Percentiles rank a stretch among this genome's conserved stretches.
Conservation (phyloP, 1,140 invertebrate genomes). For the Drosophila pallidifrons region DNA sequence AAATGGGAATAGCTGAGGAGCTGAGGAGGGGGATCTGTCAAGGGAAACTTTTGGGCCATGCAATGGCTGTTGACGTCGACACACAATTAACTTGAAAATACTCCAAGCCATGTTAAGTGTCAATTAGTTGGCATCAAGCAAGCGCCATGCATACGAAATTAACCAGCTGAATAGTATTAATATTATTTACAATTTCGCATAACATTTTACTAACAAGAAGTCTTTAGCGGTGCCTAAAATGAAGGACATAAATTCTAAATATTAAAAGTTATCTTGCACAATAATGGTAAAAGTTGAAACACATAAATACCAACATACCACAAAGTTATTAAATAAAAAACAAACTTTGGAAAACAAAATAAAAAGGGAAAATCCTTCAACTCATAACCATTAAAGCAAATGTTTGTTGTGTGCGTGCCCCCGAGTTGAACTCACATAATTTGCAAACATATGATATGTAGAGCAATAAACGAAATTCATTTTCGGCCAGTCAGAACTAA, state of each 20-base stretch:
- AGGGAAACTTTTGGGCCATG: conserved; percentile 5
- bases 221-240: background rate
- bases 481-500: conserved; percentile 44
- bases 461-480: conserved; percentile 45
- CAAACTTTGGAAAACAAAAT: conserved; percentile 25
- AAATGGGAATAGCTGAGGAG: conserved; percentile 3
- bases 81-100: conserved; percentile 81
- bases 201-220: conserved; percentile 14
- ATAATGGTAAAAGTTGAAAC: conserved; percentile 24
- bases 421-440: conserved; percentile 73
- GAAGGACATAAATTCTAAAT: conserved; percentile 5
- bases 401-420: conserved; percentile 52
- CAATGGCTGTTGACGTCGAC: conserved; percentile 64
- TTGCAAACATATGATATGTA: conserved; percentile 55
- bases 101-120: conserved; percentile 78
- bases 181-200: conserved; percentile 47
- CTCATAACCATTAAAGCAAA: conserved; percentile 32
- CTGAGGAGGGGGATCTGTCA: background rate
- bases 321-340: conserved; percentile 26
- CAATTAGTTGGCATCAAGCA: conserved; percentile 71
- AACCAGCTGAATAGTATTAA: conserved; percentile 58
- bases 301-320: conserved; percentile 10
- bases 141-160: conserved; percentile 67
- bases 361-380: conserved; percentile 37
- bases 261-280: conserved; percentile 11